Evolutionary conservation across 2,888 invertebrate genomes (phyloP).

Genomic region (Agrochola macilenta): DNA sequence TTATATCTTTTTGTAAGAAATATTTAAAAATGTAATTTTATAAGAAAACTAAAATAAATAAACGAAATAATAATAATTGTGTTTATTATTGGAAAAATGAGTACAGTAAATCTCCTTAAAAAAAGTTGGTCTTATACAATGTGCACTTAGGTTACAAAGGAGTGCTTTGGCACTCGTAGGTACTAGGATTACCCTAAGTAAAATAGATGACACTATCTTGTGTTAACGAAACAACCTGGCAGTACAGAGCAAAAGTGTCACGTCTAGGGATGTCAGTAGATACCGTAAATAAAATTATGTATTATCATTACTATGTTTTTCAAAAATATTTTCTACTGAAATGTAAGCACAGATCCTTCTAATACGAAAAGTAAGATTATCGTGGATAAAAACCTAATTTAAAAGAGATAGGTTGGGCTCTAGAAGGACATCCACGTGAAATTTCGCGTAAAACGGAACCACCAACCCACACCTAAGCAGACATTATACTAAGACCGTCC

Average conservation of each 20-base stretch:
- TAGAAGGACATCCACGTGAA: neutral
- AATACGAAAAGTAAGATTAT: neutral
- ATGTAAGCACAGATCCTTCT: neutral
- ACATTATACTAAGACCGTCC: slow-evolving; percentile 42
- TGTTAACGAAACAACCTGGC: neutral
- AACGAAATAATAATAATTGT: too few relatives aligned
- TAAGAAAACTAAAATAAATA: too few relatives aligned
- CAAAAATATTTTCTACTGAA: neutral
- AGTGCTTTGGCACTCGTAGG: too few relatives aligned
- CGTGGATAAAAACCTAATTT: neutral
- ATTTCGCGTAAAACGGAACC: slow-evolving; percentile 14
- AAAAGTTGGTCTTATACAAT: too few relatives aligned
- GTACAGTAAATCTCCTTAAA: too few relatives aligned
- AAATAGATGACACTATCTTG: neutral
- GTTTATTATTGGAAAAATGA: too few relatives aligned
- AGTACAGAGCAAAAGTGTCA: neutral
- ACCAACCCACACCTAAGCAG: neutral
- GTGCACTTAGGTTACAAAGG: too few relatives aligned
- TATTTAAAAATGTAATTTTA: too few relatives aligned
- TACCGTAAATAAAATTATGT: neutral
- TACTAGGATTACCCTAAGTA: too few relatives aligned
- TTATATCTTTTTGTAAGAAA: too few relatives aligned
- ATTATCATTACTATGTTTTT: too few relatives aligned
- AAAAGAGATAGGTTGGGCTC: neutral
- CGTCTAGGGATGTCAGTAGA: neutral